Evolutionary conservation across 1,140 invertebrate genomes (phyloP), one percentile per base, ranked within the genome.

Genomic region (Agraylea sexmaculata): DNA sequence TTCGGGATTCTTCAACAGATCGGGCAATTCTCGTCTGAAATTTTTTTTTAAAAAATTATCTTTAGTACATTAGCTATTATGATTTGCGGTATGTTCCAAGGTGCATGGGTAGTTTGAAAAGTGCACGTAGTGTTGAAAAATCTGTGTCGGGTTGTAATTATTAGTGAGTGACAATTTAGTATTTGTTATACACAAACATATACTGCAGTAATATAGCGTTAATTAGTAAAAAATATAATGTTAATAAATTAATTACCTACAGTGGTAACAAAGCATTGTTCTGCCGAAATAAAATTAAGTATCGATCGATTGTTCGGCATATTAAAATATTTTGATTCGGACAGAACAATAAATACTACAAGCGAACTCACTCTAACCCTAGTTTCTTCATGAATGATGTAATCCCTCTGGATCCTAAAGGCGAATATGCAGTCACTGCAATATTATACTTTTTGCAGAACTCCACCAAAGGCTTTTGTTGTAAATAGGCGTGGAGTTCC

Each of bases 401-500:
- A 35, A 69, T 58, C 8, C 75, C 78, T 30, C 71, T 73, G 8
- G 75, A 76, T 1, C 83, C 88, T 2, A 94, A 57, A 1, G 88
- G 85, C 16, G 82, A 78, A 53, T 92, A 94, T 0, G 83, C 87
- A 0, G 80, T 87, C 13, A 93, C 58, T 0, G 71, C 60, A 18
- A 93, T 87, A 17, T 77, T 70, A 45, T 81, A 66, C 4, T 68
- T 54, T 34, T 73, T 64, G 53, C 87, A 92, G 43, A 78, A 87
- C 45, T 81, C 66, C 4, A 80, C 65, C 15, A 94, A 56, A 19
- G 75, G 66, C 12, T 71, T 70, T 60, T 93, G 88, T 55, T 90
- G 86, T 46, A 84, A 71, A 51, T 87, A 87, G 0, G 79, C 75
- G 55, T 93, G 86, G 18, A 85, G 62, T 54, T 92, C 87, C 18